These are phyloP conservation scores for Aspidapion aeneum DNA, from an alignment of 2,888 invertebrate genomes.

Conservation along the genomic window DNA sequence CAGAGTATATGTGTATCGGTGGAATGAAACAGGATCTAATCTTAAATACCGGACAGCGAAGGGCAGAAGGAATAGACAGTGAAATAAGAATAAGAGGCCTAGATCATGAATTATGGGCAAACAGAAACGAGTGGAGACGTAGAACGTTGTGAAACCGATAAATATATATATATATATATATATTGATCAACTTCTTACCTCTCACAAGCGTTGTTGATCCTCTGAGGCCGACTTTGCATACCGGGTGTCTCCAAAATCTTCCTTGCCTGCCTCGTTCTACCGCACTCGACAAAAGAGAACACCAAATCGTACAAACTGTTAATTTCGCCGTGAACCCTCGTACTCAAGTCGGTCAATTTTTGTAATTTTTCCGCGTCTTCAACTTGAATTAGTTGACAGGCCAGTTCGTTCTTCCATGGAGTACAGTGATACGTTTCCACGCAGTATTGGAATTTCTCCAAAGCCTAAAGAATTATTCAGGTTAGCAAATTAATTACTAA, in stretches of 20 bases:
- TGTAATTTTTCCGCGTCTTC: slow-evolving; percentile 81
- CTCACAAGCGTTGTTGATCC: slow-evolving; percentile 65
- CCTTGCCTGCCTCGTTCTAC: slow-evolving; percentile 72
- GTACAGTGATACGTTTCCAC: slow-evolving; percentile 65
- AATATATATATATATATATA: too few species aligned
- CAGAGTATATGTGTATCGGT: too few species aligned
- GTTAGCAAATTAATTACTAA: too few species aligned
- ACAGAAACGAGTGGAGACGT: too few species aligned
- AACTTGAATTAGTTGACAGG: slow-evolving; percentile 64
- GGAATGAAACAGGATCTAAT: too few species aligned
- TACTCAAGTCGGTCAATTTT: slow-evolving; percentile 75
- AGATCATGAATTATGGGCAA: too few species aligned
- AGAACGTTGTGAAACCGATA: too few species aligned
- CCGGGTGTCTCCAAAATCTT: slow-evolving; percentile 81
- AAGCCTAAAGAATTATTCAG: slow-evolving; percentile 45
- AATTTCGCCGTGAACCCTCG: slow-evolving; percentile 68
- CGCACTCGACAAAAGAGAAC: slow-evolving; percentile 78
- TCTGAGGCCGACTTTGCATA: slow-evolving; percentile 62
- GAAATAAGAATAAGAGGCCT: too few species aligned
- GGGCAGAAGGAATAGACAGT: too few species aligned
- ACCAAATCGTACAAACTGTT: slow-evolving; percentile 83
- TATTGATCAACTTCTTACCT: too few species aligned
- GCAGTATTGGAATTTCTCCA: slow-evolving; percentile 65
- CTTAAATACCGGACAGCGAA: too few species aligned
- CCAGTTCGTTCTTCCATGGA: slow-evolving; percentile 73